These are phyloP conservation scores for Arrhamphus sclerolepis DNA, from an alignment of 2,797 vertebrate genomes.

Conservation along the genomic window DNA sequence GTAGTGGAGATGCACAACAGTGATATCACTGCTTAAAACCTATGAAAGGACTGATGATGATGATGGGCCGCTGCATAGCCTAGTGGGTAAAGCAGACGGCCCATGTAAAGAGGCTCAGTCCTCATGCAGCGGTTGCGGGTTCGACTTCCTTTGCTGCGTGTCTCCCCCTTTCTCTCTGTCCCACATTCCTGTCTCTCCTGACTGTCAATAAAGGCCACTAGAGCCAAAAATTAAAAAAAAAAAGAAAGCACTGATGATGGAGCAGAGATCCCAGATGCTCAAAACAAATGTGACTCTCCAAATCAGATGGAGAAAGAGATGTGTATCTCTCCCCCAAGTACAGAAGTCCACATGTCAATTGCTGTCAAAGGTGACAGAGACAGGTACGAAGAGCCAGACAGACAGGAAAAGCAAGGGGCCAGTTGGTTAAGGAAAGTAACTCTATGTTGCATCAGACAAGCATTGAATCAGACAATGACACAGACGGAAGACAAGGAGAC, in stretches of 20 bases:
- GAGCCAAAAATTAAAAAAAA: no score
- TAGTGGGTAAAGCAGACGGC: no score
- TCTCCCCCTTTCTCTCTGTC: slow-evolving; percentile 19
- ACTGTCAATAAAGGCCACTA: no score
- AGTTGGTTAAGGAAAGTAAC: slow-evolving; percentile 91
- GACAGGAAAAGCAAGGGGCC: slow-evolving; percentile 72
- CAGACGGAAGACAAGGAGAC: slow-evolving; percentile 72
- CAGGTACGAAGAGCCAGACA: slow-evolving; percentile 42
- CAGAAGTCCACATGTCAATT: slow-evolving; percentile 38
- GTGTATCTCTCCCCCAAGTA: slow-evolving; percentile 55
- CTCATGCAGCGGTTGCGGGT: no score
- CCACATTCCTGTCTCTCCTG: no score
- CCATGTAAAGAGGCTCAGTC: no score
- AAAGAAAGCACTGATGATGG: slow-evolving; percentile 97
- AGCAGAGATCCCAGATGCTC: slow-evolving; percentile 93
- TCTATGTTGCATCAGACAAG: slow-evolving; percentile 90
- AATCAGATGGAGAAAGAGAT: slow-evolving; percentile 87
- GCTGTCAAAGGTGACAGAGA: slow-evolving; percentile 38
- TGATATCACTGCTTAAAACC: no score
- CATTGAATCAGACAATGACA: slow-evolving; percentile 91
- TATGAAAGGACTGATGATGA: no score
- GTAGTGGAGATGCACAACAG: slow-evolving; percentile 96
- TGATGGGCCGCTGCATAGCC: no score
- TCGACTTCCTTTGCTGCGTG: no score
- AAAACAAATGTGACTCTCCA: slow-evolving; percentile 92